These are phyloP conservation scores for Dunckerocampus dactyliophorus DNA, from an alignment of 2,113 vertebrate genomes.

Conservation along the genomic window DNA sequence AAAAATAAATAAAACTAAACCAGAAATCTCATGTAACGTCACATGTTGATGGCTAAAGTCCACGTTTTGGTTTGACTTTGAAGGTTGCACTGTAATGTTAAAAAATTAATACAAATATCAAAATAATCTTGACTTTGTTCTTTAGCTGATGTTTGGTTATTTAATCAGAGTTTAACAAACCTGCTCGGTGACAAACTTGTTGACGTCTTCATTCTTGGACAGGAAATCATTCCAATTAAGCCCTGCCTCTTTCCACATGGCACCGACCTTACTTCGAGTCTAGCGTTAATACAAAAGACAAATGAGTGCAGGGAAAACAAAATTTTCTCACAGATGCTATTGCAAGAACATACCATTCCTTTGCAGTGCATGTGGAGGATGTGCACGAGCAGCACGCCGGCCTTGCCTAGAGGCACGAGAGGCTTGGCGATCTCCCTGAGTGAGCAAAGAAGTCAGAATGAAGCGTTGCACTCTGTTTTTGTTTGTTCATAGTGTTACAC, in stretches of 20 bases:
- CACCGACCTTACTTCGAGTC: conserved; percentile 86
- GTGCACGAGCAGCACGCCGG: conserved; percentile 81
- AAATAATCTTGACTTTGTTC: neutral
- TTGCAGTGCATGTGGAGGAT: conserved; percentile 89
- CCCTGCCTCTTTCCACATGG: conserved; percentile 84
- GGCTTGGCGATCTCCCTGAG: conserved; percentile 89
- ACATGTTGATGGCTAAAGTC: too few species aligned
- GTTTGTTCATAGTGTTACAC: neutral
- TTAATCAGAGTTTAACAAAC: conserved; percentile 51
- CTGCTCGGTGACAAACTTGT: conserved; percentile 87
- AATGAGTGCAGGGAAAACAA: neutral
- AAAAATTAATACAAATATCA: too few species aligned
- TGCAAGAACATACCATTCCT: conserved; percentile 75
- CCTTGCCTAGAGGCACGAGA: conserved; percentile 83
- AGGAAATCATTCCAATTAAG: conserved; percentile 93
- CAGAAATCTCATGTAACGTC: too few species aligned
- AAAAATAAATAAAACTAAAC: neutral
- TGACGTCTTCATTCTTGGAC: conserved; percentile 83
- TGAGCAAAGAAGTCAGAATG: conserved; percentile 14
- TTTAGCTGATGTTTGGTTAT: neutral
- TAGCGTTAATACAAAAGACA: conserved; percentile 42
- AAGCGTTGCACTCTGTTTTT: neutral
- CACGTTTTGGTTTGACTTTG: too few species aligned
- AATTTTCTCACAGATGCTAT: neutral
- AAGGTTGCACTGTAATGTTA: too few species aligned